Percentiles rank a stretch among this genome's conserved stretches.
Evolutionary conservation across 2,888 invertebrate genomes (phyloP).

Genomic region (Eugnorisma glareosa): DNA sequence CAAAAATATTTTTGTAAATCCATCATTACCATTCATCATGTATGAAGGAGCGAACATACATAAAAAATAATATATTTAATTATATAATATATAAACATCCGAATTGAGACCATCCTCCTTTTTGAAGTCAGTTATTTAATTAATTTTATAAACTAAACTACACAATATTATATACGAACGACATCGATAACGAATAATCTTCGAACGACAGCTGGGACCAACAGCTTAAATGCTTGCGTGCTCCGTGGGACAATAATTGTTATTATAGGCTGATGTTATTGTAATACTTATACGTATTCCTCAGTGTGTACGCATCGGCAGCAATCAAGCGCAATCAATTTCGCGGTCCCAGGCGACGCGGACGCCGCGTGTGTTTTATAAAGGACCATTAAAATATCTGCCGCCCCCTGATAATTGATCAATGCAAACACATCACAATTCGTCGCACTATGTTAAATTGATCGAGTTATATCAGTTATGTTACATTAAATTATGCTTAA

Average conservation of each 20-base stretch:
- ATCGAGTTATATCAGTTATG: background rate
- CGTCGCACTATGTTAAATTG: background rate
- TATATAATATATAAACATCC: no score
- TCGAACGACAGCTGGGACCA: background rate
- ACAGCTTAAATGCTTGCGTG: background rate
- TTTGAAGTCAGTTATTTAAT: no score
- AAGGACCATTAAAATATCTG: slow-evolving; percentile 29
- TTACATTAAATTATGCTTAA: background rate
- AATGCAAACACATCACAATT: slow-evolving; percentile 16
- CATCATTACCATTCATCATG: no score
- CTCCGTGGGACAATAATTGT: background rate
- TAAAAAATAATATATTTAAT: no score
- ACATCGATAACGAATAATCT: no score
- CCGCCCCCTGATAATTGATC: slow-evolving; percentile 33
- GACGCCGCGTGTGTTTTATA: slow-evolving; percentile 37
- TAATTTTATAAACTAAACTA: no score
- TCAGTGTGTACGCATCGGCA: background rate
- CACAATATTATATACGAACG: no score
- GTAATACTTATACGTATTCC: background rate
- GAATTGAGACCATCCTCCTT: no score
- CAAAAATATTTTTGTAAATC: no score
- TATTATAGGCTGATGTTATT: slow-evolving; percentile 1
- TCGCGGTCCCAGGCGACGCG: slow-evolving; percentile 38
- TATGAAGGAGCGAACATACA: no score
- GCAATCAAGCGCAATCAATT: slow-evolving; percentile 48